A percentile compares a stretch with the other conserved stretches of the same genome.
phyloP scores from a whole-genome alignment of 2,113 vertebrate genomes.

The Pterocles orientalis region DNA sequence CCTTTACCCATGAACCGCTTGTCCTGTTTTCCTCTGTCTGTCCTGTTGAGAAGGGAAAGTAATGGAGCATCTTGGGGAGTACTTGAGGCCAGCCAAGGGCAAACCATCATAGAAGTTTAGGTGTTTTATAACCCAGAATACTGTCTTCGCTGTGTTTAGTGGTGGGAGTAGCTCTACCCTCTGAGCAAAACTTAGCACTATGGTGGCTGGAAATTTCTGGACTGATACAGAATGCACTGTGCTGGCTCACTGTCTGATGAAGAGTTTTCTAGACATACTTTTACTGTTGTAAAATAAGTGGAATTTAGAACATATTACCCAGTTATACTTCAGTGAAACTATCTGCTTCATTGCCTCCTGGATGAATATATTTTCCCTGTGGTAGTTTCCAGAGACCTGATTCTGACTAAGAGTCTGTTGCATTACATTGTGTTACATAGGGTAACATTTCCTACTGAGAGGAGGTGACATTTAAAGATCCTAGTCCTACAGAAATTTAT shows the following conservation, averaged over 20 bases:
- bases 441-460: constrained; percentile 16
- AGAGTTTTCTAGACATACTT: background rate
- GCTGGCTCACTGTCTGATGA: background rate
- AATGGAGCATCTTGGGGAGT: background rate
- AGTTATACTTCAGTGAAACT: background rate
- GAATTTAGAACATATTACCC: background rate
- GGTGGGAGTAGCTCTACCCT: background rate
- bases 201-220: rapidly evolving
- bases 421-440: background rate
- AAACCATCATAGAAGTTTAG: background rate
- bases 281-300: background rate
- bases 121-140: background rate
- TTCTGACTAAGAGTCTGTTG: constrained; percentile 19
- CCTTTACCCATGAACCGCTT: background rate
- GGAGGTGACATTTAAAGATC: constrained; percentile 15
- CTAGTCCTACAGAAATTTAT: constrained; percentile 14
- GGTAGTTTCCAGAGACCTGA: constrained; percentile 36
- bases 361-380: constrained; percentile 9
- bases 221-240: background rate
- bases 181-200: background rate
- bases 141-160: background rate
- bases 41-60: background rate
- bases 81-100: background rate
- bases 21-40: rapidly evolving
- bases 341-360: background rate